These are phyloP conservation scores for Amphiura filiformis DNA, from an alignment of 35 echinoderm and acorn worm genomes.

Conservation along the genomic window DNA sequence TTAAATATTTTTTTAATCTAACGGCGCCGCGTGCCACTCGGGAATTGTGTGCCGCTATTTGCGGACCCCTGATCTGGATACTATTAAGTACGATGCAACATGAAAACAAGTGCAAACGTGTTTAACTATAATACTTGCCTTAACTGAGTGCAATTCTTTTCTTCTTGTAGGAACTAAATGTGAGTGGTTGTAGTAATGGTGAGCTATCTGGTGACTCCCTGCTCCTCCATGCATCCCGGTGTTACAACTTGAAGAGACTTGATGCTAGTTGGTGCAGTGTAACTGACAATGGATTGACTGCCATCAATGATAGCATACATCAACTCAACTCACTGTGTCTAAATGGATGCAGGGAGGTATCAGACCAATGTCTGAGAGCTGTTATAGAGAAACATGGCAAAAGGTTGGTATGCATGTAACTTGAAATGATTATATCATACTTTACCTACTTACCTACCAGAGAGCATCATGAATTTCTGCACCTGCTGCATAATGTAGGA, in stretches of 20 bases:
- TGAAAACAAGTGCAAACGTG: no score
- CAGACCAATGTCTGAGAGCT: constrained; percentile 65
- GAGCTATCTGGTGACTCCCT: constrained; percentile 84
- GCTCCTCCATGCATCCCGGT: constrained; percentile 79
- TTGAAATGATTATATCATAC: no score
- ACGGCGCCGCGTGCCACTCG: no score
- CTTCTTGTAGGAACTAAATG: constrained; percentile 64
- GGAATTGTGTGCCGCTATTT: no score
- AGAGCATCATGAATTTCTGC: no score
- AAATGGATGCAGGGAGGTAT: constrained; percentile 83
- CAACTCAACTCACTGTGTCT: constrained; percentile 81
- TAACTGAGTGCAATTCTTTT: no score
- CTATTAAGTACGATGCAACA: no score
- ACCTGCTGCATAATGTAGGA: no score
- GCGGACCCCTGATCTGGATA: no score
- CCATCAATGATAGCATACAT: constrained; percentile 39
- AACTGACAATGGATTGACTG: constrained; percentile 83
- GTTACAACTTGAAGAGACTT: constrained; percentile 48
- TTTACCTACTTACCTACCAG: no score
- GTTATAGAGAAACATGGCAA: constrained; percentile 75
- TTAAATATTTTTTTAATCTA: no score
- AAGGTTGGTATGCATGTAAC: constrained; percentile 42
- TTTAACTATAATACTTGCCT: no score
- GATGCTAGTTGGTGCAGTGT: constrained; percentile 97
- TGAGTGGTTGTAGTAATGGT: constrained; percentile 79